Conservation (phyloP, 1,140 invertebrate genomes). For the Aphelinus certus region DNA sequence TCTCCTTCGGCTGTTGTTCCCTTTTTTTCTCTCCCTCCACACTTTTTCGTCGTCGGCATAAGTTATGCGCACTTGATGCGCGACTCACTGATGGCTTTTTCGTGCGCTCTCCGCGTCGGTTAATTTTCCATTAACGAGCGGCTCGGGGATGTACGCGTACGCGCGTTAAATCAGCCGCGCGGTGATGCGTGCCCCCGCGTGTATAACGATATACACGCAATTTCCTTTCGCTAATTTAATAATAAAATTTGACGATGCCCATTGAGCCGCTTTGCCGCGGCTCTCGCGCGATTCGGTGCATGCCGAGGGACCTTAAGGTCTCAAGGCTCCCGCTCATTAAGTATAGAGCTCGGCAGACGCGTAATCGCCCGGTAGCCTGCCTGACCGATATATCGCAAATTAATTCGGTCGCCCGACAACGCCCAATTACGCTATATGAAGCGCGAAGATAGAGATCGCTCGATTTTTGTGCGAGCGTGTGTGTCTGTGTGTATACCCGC, state of each 20-base stretch:
- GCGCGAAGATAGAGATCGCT: conserved; percentile 51
- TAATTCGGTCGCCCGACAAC: conserved; percentile 54
- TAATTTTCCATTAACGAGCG: conserved; percentile 5
- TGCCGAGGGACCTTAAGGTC: neutral
- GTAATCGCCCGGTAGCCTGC: conserved; percentile 20
- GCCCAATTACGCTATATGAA: conserved; percentile 58
- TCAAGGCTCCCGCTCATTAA: conserved; percentile 25
- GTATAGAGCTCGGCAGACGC: neutral
- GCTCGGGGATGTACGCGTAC: no score
- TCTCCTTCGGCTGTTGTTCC: neutral
- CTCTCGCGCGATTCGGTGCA: conserved; percentile 6
- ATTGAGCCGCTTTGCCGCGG: neutral
- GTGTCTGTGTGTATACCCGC: no score
- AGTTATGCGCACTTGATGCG: neutral
- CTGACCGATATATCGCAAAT: conserved; percentile 51
- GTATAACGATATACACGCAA: neutral
- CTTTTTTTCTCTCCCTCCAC: neutral
- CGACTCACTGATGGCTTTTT: neutral
- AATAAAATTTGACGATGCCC: conserved; percentile 26
- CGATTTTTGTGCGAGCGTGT: neutral
- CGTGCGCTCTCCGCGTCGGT: neutral
- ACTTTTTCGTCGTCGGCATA: no score
- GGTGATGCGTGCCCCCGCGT: no score
- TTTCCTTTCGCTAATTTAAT: conserved; percentile 20
- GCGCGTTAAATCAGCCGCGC: no score